A percentile compares a stretch with the other conserved stretches of the same genome.
These are phyloP conservation scores for Clinocottus analis DNA, from an alignment of 2,113 vertebrate genomes.

Conservation along the genomic window DNA sequence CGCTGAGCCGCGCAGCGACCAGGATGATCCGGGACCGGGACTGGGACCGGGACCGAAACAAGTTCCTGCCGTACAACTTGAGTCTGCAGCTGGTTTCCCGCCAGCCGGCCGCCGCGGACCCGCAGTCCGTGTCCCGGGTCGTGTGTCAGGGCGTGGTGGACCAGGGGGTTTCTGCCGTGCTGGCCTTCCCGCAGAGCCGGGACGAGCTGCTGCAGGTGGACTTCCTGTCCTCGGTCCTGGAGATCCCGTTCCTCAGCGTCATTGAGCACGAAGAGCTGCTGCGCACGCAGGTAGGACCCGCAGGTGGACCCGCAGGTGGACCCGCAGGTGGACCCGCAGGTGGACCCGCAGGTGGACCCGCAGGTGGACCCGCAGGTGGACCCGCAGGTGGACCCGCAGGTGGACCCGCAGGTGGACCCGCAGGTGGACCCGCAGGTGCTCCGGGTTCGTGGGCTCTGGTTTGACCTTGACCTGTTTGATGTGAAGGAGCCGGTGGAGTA, in stretches of 20 bases:
- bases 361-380: no score
- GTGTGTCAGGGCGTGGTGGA: conserved; percentile 85
- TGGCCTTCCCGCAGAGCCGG: conserved; percentile 89
- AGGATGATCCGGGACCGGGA: conserved; percentile 46
- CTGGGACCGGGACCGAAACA: conserved; percentile 31
- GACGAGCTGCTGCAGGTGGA: conserved; percentile 91
- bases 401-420: no score
- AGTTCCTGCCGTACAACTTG: conserved; percentile 85
- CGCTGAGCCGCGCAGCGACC: conserved; percentile 76
- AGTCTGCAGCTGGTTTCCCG: conserved; percentile 85
- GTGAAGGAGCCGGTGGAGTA: no score
- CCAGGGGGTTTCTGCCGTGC: conserved; percentile 87
- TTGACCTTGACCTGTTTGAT: no score
- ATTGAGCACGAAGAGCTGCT: conserved; percentile 85
- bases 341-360: no score
- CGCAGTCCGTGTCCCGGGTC: conserved; percentile 86
- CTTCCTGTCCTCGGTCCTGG: conserved; percentile 87
- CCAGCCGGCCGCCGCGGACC: conserved; percentile 81
- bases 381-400: no score
- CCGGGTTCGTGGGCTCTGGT: no score
- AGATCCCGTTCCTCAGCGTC: conserved; percentile 90
- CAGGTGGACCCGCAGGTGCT: no score
- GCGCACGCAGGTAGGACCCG: conserved; percentile 83
- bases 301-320: no score
- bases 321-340: neutral